Conservation (phyloP, 2,888 invertebrate genomes). For the Margaritifera margaritifera region DNA sequence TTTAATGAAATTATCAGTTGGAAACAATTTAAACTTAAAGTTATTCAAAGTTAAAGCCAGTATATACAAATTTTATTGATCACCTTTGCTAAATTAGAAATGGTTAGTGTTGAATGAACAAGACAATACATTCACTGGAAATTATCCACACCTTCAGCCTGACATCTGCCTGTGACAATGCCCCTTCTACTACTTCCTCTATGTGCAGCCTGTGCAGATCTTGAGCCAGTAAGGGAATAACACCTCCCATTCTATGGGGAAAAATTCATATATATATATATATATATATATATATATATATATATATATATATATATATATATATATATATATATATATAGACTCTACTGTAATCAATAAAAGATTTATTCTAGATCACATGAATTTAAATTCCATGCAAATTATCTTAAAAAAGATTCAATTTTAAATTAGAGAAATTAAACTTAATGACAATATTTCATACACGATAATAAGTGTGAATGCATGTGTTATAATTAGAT, state of each 20-base stretch:
- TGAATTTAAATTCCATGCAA: too few species aligned
- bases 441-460: too few species aligned
- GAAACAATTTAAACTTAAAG: neutral
- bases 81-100: neutral
- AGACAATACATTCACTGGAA: conserved; percentile 8
- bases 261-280: too few species aligned
- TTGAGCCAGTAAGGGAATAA: conserved; percentile 89
- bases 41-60: neutral
- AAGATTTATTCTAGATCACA: too few species aligned
- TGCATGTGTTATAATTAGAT: neutral
- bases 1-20: too few species aligned
- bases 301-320: too few species aligned
- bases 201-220: conserved; percentile 87
- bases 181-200: conserved; percentile 79
- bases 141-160: conserved; percentile 50
- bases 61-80: neutral
- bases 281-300: too few species aligned
- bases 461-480: too few species aligned
- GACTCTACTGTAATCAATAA: too few species aligned
- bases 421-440: too few species aligned
- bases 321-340: too few species aligned
- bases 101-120: neutral
- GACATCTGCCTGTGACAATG: conserved; percentile 76
- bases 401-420: too few species aligned
- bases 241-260: conserved; percentile 85